Base-by-base conservation (phyloP, 1,140 invertebrate genomes). In the Aphaenogaster ashmeadi region DNA sequence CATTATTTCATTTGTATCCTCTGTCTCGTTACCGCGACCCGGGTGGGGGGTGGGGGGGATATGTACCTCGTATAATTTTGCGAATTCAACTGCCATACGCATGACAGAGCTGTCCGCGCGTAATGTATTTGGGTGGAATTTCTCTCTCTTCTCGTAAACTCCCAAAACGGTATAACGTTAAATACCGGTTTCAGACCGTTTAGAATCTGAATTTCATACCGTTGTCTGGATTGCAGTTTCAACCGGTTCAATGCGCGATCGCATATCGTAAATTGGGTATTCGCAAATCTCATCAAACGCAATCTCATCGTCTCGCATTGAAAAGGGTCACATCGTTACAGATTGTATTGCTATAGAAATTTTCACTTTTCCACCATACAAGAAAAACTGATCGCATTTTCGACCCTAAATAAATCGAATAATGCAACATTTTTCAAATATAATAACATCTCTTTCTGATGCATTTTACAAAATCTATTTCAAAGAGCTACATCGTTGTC, bases 81-180 rank as follows among this genome's bases (percentile, higher is more conserved):
- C 47, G 47, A 13, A 41, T 38, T 21, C 21, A 41, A 56, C 60
- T 67, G 47, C 56, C 7, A 71, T 11, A n/a, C 18, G 6, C 8
- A 7, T 27, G 50, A 27, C 9, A 67, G 36, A 56, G 67, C 60
- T 72, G 41, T 58, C 11, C 18, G 27, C 56, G 41, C 41, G 41
- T 60, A 71, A 67, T 13, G 33, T 21, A 41, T 60, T 60, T 75
- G 54, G 36, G 62, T 60, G 80, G 50, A 74, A 62, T 27, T 36
- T 75, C 44, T 74, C 27, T 15, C 27, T 21, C 21, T 74, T 8
- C 56, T 50, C 44, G 41, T 62, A 60, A 84, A 84, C 41, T 47
- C 8, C 36, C 54, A 21, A 67, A 27, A 21, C 41, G 66, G 15
- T 69, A n/a, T 38, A 62, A 84, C 66, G 38, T 71, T 81, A 84